A percentile compares a stretch with the other conserved stretches of the same genome.
Conservation (phyloP, 2,888 invertebrate genomes). For the Maniola hyperantus region DNA sequence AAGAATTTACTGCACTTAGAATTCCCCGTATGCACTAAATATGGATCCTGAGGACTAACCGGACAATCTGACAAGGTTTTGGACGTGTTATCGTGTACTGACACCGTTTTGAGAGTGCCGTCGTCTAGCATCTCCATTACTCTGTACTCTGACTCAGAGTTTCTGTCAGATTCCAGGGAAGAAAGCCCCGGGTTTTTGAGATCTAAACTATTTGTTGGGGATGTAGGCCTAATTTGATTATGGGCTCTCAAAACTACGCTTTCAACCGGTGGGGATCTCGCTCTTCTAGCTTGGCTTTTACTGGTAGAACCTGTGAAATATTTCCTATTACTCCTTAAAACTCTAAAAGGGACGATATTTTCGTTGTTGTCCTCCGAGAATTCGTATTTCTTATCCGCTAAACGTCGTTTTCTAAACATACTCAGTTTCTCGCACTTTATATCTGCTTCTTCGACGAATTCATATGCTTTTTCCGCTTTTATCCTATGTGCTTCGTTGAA, state of each 20-base stretch:
- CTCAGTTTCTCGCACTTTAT: conserved; percentile 93
- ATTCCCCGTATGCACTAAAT: conserved; percentile 76
- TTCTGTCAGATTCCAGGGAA: conserved; percentile 63
- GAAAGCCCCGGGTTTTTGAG: conserved; percentile 56
- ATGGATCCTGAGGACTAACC: conserved; percentile 74
- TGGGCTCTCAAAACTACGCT: conserved; percentile 73
- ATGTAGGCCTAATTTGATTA: conserved; percentile 72
- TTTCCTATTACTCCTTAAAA: conserved; percentile 81
- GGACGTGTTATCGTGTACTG: conserved; percentile 78
- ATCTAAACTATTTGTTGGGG: conserved; percentile 59
- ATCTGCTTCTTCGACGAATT: conserved; percentile 92
- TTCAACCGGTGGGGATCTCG: conserved; percentile 74
- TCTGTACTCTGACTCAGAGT: conserved; percentile 76
- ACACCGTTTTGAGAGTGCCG: conserved; percentile 75
- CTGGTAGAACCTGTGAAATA: conserved; percentile 73
- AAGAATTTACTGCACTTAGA: conserved; percentile 86
- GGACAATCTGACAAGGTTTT: conserved; percentile 76
- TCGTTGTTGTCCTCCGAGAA: conserved; percentile 91
- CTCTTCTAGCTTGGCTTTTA: conserved; percentile 56
- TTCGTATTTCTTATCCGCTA: conserved; percentile 96
- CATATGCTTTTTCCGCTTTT: conserved; percentile 89
- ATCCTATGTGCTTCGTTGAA: conserved; percentile 80
- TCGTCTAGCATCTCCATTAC: conserved; percentile 79
- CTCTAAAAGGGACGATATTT: conserved; percentile 85
- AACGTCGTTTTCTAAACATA: conserved; percentile 90